These are phyloP conservation scores for Xylocampa areola DNA, from an alignment of 2,888 invertebrate species.

Conservation along the genomic window DNA sequence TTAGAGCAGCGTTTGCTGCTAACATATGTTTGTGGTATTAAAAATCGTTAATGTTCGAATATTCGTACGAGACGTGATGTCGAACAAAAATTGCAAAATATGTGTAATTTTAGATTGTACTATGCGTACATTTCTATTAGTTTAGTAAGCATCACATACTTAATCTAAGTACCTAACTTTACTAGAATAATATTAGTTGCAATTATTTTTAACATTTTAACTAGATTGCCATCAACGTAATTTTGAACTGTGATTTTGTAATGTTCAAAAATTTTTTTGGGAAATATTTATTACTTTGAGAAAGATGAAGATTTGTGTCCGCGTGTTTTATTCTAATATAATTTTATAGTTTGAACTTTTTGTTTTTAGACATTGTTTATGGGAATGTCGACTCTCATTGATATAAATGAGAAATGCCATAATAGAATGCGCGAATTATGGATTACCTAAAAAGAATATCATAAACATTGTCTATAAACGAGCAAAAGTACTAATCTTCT, in stretches of 20 bases:
- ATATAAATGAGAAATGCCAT: neutral
- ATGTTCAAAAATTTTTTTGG: conserved; percentile 81
- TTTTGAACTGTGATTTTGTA: conserved; percentile 87
- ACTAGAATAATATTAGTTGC: conserved; percentile 66
- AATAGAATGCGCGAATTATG: neutral
- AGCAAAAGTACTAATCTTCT: conserved; percentile 19
- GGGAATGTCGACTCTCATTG: neutral
- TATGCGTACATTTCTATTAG: conserved; percentile 49
- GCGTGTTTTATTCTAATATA: conserved; percentile 62
- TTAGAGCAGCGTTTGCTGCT: too few relatives aligned
- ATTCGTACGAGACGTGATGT: conserved; percentile 23
- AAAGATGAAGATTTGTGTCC: conserved; percentile 64
- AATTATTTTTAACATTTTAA: conserved; percentile 68
- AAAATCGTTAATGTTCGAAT: conserved; percentile 49
- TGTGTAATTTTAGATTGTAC: conserved; percentile 51
- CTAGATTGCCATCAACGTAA: conserved; percentile 85
- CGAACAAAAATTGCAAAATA: conserved; percentile 44
- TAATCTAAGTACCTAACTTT: conserved; percentile 77
- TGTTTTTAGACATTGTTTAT: conserved; percentile 42
- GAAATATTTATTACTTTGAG: conserved; percentile 60
- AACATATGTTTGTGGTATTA: neutral
- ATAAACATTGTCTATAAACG: conserved; percentile 41
- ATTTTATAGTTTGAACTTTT: conserved; percentile 33
- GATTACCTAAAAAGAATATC: neutral
- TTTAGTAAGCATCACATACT: conserved; percentile 73